A percentile compares a stretch with the other conserved stretches of the same genome.
Conservation (phyloP, 1,140 invertebrate genomes). For the Euschistus heros region DNA sequence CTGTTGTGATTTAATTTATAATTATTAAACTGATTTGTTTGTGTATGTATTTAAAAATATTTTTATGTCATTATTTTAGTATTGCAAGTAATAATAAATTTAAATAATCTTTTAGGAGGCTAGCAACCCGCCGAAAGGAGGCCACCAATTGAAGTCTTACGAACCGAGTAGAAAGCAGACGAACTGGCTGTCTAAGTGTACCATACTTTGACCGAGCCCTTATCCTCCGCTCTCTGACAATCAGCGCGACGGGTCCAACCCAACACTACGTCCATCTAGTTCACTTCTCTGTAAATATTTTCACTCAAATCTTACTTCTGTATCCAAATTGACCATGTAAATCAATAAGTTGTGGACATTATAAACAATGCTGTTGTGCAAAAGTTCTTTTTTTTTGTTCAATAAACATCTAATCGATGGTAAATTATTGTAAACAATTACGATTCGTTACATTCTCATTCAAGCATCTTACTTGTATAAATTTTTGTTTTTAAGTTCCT, state of each 20-base stretch:
- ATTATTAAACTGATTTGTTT: no score
- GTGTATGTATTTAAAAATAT: no score
- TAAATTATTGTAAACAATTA: neutral
- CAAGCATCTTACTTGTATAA: neutral
- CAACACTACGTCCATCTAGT: neutral
- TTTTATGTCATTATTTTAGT: no score
- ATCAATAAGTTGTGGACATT: neutral
- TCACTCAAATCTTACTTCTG: neutral
- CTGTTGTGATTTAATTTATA: no score
- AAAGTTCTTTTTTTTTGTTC: neutral
- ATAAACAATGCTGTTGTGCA: neutral
- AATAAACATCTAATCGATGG: neutral
- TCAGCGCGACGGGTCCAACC: neutral
- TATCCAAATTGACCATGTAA: slow-evolving; percentile 10
- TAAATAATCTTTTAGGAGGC: slow-evolving; percentile 44
- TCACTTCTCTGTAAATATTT: slow-evolving; percentile 10
- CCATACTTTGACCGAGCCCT: slow-evolving; percentile 54
- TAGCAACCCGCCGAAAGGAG: slow-evolving; percentile 65
- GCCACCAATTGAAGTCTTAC: slow-evolving; percentile 54
- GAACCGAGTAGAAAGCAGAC: slow-evolving; percentile 61
- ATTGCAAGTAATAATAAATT: no score
- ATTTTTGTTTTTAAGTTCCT: slow-evolving; percentile 1
- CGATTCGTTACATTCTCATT: neutral
- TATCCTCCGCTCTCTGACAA: neutral
- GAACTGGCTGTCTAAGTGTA: slow-evolving; percentile 61